Percentiles rank a stretch among this genome's conserved stretches.
phyloP scores from a whole-genome alignment of 2,113 vertebrate genomes.

The Nothoprocta perdicaria region DNA sequence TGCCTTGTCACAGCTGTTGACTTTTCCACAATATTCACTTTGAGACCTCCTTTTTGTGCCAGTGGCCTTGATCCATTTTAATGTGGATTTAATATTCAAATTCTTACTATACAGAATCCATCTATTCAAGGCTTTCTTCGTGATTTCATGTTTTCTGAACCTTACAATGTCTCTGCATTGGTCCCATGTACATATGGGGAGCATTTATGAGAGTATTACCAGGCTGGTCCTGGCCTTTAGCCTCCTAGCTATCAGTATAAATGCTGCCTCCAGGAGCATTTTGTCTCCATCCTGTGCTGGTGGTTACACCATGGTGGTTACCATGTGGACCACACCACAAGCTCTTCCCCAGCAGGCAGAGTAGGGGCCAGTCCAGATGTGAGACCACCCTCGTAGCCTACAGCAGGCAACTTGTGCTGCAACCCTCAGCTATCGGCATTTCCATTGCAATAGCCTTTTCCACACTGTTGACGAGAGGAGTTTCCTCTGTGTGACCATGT shows the following conservation, averaged over 20 bases:
- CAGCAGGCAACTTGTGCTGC: neutral
- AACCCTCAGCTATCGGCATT: neutral
- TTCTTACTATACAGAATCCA: neutral
- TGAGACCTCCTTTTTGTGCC: neutral
- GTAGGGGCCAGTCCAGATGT: conserved; percentile 4
- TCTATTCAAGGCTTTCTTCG: neutral
- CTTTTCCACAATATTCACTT: neutral
- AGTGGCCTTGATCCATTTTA: neutral
- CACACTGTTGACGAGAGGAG: neutral
- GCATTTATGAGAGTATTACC: neutral
- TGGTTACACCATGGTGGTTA: neutral
- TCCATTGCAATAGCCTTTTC: neutral
- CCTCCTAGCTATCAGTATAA: neutral
- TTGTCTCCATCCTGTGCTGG: neutral
- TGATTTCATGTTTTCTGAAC: neutral
- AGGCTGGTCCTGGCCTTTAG: neutral
- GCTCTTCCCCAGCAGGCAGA: neutral
- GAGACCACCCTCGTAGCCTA: neutral
- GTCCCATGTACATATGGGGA: neutral
- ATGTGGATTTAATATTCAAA: neutral
- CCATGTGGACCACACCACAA: neutral
- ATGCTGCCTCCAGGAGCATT: neutral
- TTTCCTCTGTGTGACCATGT: neutral
- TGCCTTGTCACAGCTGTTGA: conserved; percentile 2
- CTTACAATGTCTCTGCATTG: neutral